A percentile compares a stretch with the other conserved stretches of the same genome.
Evolutionary conservation across 2,797 vertebrate genomes (phyloP).

Genomic region (Poecilia gillii): DNA sequence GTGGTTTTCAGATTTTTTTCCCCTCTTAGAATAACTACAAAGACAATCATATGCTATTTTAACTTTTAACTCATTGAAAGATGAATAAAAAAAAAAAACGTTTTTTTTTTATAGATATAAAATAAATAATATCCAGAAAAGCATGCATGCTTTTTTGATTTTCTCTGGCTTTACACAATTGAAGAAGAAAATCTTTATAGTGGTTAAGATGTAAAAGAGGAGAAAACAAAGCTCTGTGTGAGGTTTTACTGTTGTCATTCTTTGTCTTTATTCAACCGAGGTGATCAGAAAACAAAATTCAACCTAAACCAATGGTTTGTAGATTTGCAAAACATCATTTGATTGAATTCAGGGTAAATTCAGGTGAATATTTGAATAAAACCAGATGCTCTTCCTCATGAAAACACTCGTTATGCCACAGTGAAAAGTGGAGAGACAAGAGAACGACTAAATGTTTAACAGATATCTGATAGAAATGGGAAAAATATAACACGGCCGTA

Average conservation of each 20-base stretch:
- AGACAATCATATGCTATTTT: constrained; percentile 64
- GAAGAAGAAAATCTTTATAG: constrained; percentile 62
- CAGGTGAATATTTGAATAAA: constrained; percentile 65
- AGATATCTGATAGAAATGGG: constrained; percentile 34
- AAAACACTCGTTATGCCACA: constrained; percentile 31
- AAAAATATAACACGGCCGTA: constrained; percentile 5
- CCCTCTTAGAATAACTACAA: constrained; percentile 36
- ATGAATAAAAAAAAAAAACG: constrained; percentile 72
- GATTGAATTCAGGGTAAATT: constrained; percentile 48
- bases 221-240: constrained; percentile 34
- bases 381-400: constrained; percentile 49
- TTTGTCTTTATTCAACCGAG: constrained; percentile 56
- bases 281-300: constrained; percentile 52
- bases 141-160: constrained; percentile 44
- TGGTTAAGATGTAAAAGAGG: constrained; percentile 71
- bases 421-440: constrained; percentile 47
- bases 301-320: constrained; percentile 36
- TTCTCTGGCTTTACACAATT: constrained; percentile 25
- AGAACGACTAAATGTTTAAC: constrained; percentile 34
- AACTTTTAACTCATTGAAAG: constrained; percentile 61
- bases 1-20: constrained; percentile 68
- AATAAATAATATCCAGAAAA: constrained; percentile 59
- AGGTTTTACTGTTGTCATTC: constrained; percentile 21
- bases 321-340: constrained; percentile 37
- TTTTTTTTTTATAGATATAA: constrained; percentile 40